Conservation (phyloP, 2,113 vertebrate species). For the Myotis davidii region DNA sequence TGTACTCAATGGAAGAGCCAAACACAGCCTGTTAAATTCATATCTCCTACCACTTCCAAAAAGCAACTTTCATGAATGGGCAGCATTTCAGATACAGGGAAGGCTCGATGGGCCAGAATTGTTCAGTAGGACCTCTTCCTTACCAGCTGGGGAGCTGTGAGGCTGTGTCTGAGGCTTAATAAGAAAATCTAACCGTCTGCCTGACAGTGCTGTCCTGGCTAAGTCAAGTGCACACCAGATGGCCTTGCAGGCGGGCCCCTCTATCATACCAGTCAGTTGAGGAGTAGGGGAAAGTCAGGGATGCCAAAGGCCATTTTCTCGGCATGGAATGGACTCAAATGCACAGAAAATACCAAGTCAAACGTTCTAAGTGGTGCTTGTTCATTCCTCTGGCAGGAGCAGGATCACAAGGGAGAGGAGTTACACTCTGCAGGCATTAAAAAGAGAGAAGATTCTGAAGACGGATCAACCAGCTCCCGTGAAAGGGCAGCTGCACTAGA, state of each 20-base stretch:
- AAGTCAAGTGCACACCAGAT: constrained; percentile 53
- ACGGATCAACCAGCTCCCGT: constrained; percentile 5
- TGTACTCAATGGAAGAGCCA: not conserved
- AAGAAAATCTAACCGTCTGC: constrained; percentile 69
- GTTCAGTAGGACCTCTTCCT: constrained; percentile 69
- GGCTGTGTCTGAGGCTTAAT: constrained; percentile 49
- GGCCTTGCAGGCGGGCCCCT: constrained; percentile 69
- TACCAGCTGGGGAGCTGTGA: constrained; percentile 49
- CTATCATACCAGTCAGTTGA: constrained; percentile 69
- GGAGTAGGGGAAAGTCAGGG: constrained; percentile 74
- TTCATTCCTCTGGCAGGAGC: constrained; percentile 66
- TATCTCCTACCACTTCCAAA: not conserved
- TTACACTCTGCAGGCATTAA: constrained; percentile 33
- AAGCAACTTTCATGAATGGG: constrained; percentile 67
- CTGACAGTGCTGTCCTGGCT: constrained; percentile 68
- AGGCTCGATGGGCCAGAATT: not conserved
- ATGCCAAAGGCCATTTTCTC: constrained; percentile 81
- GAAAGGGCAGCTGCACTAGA: constrained; percentile 55
- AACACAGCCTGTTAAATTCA: not conserved
- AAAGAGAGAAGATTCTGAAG: constrained; percentile 48
- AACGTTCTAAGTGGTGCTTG: constrained; percentile 70
- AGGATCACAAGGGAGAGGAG: constrained; percentile 55
- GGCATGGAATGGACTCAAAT: constrained; percentile 75
- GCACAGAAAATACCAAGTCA: constrained; percentile 64
- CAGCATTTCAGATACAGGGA: not conserved